A percentile compares a stretch with the other conserved stretches of the same genome.
Conservation (phyloP, 2,797 vertebrate species). For the Macroramphosus scolopax region DNA sequence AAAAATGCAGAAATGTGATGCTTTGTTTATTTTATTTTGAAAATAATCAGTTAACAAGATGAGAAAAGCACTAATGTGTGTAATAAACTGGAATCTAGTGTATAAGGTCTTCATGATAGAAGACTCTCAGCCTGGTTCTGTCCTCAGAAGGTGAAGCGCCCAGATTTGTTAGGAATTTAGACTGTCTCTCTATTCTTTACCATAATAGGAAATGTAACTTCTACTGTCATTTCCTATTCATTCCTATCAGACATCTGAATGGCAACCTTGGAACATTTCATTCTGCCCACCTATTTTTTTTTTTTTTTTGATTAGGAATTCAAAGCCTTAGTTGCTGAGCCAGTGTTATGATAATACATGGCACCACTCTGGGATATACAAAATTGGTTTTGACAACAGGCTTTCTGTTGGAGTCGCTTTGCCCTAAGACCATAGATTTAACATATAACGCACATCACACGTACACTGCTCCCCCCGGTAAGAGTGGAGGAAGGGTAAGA, state of each 20-base stretch:
- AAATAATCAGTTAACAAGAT: no score
- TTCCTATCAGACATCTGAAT: constrained; percentile 29
- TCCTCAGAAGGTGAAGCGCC: not conserved
- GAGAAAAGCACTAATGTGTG: no score
- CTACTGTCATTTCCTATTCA: constrained; percentile 17
- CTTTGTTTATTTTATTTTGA: no score
- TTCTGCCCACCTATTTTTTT: constrained; percentile 58
- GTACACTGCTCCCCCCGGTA: constrained; percentile 26
- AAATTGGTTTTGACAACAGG: constrained; percentile 74
- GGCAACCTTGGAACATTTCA: constrained; percentile 44
- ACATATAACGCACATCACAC: constrained; percentile 61
- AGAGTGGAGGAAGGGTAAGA: constrained; percentile 12
- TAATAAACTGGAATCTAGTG: no score
- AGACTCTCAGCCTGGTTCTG: not conserved
- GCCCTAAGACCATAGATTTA: constrained; percentile 60
- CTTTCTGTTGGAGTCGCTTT: constrained; percentile 56
- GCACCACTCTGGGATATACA: constrained; percentile 65
- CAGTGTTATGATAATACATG: constrained; percentile 71
- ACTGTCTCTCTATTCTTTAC: constrained; percentile 2
- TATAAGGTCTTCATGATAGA: no score
- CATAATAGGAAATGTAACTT: constrained; percentile 15
- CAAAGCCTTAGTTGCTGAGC: constrained; percentile 65
- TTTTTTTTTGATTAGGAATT: constrained; percentile 66
- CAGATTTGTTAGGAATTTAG: constrained; percentile 2
- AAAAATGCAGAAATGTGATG: no score